Evolutionary conservation across 1,140 invertebrate genomes (phyloP), one percentile per base, ranked within the genome.

Genomic region (Meteorus sp.): DNA sequence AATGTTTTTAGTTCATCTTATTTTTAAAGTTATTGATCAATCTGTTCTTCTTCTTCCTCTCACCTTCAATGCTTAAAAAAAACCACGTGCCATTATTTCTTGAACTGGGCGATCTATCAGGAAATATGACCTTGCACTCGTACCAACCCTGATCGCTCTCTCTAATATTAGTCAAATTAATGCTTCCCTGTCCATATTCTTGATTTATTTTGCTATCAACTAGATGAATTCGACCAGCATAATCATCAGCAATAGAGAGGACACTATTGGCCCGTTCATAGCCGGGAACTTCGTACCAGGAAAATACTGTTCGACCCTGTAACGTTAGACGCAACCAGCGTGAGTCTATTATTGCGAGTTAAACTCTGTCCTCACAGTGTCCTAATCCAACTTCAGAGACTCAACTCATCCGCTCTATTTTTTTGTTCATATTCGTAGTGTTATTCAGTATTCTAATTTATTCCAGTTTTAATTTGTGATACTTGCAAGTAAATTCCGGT

Each of bases 61-160:
- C 77, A 92, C 91, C 92, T 74, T 93, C 90, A 15, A 95, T 92
- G 27, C 88, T 85, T 7, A 96, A 85, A 70, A 91, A 87, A 66
- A 92, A 92, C 87, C 90, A 93, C 7, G 93, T 95, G 11, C 93
- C 92, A 79, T 95, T 95, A 68, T 92, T 89, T 31, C 89, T 82
- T 2, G 86, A 85, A 64, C 84, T 87, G 3, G 92, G 93, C 27
- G 89, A 88, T 59, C 93, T 85, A 74, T 95, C 94, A 23, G 94
- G 90, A 74, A 95, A 95, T 62, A 89, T 86, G 9, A 96, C 87
- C 68, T 85, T 86, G 76, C 94, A 97, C 77, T 94, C 91, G 78
- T 94, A 97, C 87, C 92, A 93, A 50, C 94, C 94, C 64, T 89
- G 87, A 78, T 97, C 94, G 31, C 88, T 86, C 73, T 95, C 92